Base-by-base conservation (phyloP, 1,140 invertebrate species). In the Heliconius hewitsoni region DNA sequence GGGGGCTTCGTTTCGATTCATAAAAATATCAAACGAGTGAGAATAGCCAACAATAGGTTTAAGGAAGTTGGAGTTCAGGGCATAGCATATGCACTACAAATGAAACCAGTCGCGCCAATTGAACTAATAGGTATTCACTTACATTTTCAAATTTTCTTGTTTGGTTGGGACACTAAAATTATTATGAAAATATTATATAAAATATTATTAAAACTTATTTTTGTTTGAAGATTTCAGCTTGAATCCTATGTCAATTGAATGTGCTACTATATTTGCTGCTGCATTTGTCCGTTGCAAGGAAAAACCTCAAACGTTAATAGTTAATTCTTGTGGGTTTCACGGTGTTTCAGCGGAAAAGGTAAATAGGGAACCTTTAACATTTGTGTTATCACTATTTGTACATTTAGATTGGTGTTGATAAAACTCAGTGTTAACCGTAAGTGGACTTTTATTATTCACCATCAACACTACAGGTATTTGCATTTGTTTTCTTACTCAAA, bases 241-340 rank as follows among this genome's bases (percentile, higher is more conserved):
- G 73, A 94, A 95, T 82, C 90, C 88, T 23, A 90, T 95, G 89
- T 94, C 92, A 6, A 71, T 93, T 23, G 84, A 91, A 78, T 92
- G 91, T 77, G 93, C 93, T n/a, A 93, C 91, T 11, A 93, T 87
- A 79, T 91, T 95, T 78, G 91, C 93, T 2, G 90, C 94, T 34
- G 93, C 93, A 3, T 93, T 95, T 42, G 92, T 94, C 11, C 87
- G 94, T 2, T 95, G 93, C 81, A 94, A 92, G 71, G 92, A 91
- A 76, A 95, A 94, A 83, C 94, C 94, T 42, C 90, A 92, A 79
- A 94, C 92, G 18, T 82, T 95, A 74, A 93, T 93, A 71, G 86
- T 94, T 9, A 93, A 93, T 77, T 93, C 93, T 39, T 95, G 94
- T 73, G 92, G 93, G 50, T 92, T 95, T 74, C 66, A 75, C 27